Base-by-base conservation (phyloP, 2,888 invertebrate species). In the Scaeva pyrastri region DNA sequence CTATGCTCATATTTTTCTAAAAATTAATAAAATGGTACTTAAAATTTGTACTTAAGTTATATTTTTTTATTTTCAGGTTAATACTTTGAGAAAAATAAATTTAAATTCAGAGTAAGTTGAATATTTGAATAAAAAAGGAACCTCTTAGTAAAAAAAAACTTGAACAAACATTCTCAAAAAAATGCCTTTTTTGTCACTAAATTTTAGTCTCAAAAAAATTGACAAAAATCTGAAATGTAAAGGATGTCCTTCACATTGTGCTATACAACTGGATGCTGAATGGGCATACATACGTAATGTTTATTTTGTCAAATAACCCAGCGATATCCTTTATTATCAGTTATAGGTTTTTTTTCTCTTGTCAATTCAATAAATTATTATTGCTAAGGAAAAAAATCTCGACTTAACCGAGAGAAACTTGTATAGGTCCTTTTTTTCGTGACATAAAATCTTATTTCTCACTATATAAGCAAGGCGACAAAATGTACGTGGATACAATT, bases 391-490 rank as follows among this genome's bases (percentile, higher is more conserved):
- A 48, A 50, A n/a, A 52, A 68, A 68, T 68, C 68, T 64, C 45
- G 8, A 31, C 64, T 45, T 50, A 36, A 36, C 50, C 21, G 21
- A 68, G 68, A 68, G 68, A 52, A n/a, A 52, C 21, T 21, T 39
- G 16, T 26, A 48, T 26, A 48, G 16, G 0, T 6, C 12, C 8
- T n/a, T 19, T 45, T 36, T 39, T 23, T 19, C 3, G 0, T 6
- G n/a, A 52, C 52, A 68, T 50, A 66, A 66, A 66, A 66, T 21
- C 68, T 52, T 68, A 68, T 68, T 66, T 68, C 68, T 23, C 68
- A 50, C 50, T 39, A 50, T 60, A 50, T 68, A 50, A 68, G 52
- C 26, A 50, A 19, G 39, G 23, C 52, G 52, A 52, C 68, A 68
- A 52, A 68, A 52, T 52, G 39, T 39, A 68, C 50, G 68, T 52